Conservation (phyloP, 1,140 invertebrate genomes). For the Aleiodes sp. region DNA sequence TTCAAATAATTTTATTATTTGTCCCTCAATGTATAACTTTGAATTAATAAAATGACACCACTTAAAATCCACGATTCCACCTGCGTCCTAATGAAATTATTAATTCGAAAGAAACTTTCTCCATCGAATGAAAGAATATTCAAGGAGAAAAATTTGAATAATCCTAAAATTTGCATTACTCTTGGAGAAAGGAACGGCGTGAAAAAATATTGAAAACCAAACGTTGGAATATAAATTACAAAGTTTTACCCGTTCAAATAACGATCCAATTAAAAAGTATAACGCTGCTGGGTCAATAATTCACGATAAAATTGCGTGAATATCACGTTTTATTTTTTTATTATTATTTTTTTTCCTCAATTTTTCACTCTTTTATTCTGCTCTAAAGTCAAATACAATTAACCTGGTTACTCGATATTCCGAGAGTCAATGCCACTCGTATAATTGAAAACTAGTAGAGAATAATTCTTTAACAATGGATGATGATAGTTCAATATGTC, state of each 20-base stretch:
- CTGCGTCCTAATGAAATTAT: too few species aligned
- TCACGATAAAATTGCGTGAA: conserved; percentile 2
- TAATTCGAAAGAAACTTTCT: too few species aligned
- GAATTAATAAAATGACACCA: too few species aligned
- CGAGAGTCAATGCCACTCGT: background rate
- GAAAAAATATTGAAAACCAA: background rate
- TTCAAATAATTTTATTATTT: too few species aligned
- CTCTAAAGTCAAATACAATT: conserved; percentile 15
- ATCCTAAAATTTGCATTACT: background rate
- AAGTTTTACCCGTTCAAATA: background rate
- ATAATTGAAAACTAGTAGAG: background rate
- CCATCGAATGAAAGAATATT: too few species aligned
- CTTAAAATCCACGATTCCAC: too few species aligned
- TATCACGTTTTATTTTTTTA: background rate
- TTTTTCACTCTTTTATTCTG: too few species aligned
- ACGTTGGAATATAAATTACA: background rate
- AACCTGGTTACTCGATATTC: conserved; percentile 14
- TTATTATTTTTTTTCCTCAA: background rate
- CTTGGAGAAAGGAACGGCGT: background rate
- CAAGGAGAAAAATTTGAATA: too few species aligned
- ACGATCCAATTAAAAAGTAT: conserved; percentile 13
- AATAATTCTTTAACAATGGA: background rate
- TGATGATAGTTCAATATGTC: too few species aligned
- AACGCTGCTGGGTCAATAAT: background rate
- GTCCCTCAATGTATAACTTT: too few species aligned